A percentile compares a stretch with the other conserved stretches of the same genome.
These are phyloP conservation scores for Neodiprion virginianus DNA, from an alignment of 1,140 invertebrate genomes.

Conservation along the genomic window DNA sequence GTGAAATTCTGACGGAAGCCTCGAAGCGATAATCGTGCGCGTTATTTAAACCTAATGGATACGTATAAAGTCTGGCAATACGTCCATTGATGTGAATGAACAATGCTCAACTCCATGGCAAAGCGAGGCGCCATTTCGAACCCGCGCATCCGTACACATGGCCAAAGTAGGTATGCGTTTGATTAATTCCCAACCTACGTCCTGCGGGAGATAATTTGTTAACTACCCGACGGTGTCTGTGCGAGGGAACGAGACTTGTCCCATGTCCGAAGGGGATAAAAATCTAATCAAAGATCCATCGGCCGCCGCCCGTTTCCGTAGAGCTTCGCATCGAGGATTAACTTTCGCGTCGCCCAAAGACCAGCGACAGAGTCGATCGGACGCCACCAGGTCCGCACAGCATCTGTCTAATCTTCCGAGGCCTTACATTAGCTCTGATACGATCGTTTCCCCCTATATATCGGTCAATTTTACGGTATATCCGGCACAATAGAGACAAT, in stretches of 20 bases:
- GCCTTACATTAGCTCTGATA: no score
- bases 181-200: slow-evolving; percentile 5
- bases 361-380: no score
- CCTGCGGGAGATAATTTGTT: slow-evolving; percentile 8
- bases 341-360: no score
- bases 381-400: no score
- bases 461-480: no score
- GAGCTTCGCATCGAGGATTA: no score
- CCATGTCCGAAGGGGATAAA: neutral
- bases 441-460: no score
- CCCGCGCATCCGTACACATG: no score
- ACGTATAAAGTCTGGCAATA: slow-evolving; percentile 38
- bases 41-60: slow-evolving; percentile 41
- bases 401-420: no score
- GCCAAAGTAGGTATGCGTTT: neutral
- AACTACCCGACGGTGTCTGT: neutral
- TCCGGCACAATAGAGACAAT: no score
- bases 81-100: slow-evolving; percentile 16
- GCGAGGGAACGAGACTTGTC: neutral
- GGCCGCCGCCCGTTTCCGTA: neutral
- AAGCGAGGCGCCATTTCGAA: neutral
- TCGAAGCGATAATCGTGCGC: slow-evolving; percentile 45
- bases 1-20: slow-evolving; percentile 29
- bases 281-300: neutral
- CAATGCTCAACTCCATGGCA: neutral